phyloP scores from a whole-genome alignment of 2,113 vertebrate species.

The Paedocypris sp. region DNA sequence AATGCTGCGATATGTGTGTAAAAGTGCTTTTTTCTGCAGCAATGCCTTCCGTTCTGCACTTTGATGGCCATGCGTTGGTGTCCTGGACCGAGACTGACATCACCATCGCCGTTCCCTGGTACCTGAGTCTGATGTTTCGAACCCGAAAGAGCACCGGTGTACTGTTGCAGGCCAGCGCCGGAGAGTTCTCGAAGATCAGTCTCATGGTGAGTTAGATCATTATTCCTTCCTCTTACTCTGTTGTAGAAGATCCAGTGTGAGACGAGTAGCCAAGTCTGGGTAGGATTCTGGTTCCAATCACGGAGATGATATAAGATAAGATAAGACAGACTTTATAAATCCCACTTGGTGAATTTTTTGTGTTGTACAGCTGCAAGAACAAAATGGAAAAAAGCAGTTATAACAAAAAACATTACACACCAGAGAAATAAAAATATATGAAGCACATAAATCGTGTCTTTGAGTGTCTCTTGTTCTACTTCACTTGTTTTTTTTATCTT shows the following conservation, averaged over 20 bases:
- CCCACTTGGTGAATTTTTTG: too few species aligned
- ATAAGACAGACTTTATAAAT: background rate
- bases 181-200: constrained; percentile 62
- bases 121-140: constrained; percentile 81
- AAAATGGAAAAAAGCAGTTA: too few species aligned
- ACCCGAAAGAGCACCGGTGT: constrained; percentile 65
- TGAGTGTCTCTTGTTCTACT: too few species aligned
- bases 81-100: constrained; percentile 73
- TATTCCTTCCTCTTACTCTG: too few species aligned
- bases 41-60: constrained; percentile 73
- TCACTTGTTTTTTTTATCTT: too few species aligned
- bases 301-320: background rate
- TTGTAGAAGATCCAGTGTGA: too few species aligned
- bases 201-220: constrained; percentile 75
- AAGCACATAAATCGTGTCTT: too few species aligned
- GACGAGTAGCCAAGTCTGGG: too few species aligned
- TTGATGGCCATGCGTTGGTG: constrained; percentile 68
- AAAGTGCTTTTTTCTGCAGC: constrained; percentile 49
- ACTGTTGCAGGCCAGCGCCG: constrained; percentile 70
- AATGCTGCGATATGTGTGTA: too few species aligned
- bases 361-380: too few species aligned
- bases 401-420: too few species aligned
- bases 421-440: too few species aligned
- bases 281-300: background rate
- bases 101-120: constrained; percentile 79